Base-by-base conservation (phyloP, 2,888 invertebrate species). In the Cynaeus angustus region DNA sequence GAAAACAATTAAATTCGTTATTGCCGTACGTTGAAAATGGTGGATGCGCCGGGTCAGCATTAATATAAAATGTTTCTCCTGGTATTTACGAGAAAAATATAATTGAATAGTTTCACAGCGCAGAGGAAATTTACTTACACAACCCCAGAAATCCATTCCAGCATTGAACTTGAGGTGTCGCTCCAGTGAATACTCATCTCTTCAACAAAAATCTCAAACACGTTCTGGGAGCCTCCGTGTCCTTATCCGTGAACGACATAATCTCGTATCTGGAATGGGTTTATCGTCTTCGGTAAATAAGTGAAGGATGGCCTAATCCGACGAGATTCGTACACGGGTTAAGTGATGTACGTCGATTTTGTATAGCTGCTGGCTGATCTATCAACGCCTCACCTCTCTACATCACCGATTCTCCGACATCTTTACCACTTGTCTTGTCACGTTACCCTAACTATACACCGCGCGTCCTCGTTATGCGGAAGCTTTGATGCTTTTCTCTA, bases 391-490 rank as follows among this genome's bases (percentile, higher is more conserved):
- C 75, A 76, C 74, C 75, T 75, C 79, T 74, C 76, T 73, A 76
- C 76, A 75, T 78, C 77, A 76, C 75, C 75, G 74, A 77, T 74
- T 76, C 74, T 75, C 74, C 77, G 75, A 77, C 79, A 80, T 79
- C 79, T 80, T 80, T 78, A 79, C 78, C 77, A 78, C 79, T 79
- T 78, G 78, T 79, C 79, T 77, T 78, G 78, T 78, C 78, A 75
- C 76, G 76, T 78, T 76, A 75, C 72, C 68, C 73, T 64, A 68
- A 71, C 69, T 53, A 56, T 62, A 58, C 70, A 52, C 70, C 75
- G 74, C 72, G 73, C 76, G 75, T 74, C 74, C 77, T 78, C 79
- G 79, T 79, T 79, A 79, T 78, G 76, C 77, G 75, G 75, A 77
- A 78, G 76, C 75, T 77, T 77, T 77, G 78, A 79, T 79, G 78